Base-by-base conservation (phyloP, 92 coral and sea anemone species). In the Actinernus sp. region DNA sequence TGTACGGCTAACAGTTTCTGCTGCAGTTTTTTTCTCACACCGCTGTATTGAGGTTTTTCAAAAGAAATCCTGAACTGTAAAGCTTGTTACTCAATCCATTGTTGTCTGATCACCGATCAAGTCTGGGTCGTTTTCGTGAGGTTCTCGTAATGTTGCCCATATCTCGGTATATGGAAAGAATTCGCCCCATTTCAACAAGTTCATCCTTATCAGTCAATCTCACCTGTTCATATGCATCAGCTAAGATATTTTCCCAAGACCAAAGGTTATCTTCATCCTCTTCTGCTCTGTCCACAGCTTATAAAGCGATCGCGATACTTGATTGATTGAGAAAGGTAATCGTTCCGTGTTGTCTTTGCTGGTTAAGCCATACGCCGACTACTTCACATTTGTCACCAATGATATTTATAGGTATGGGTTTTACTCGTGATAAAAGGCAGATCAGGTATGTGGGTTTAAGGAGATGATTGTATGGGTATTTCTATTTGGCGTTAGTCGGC, bases 231-330 rank as follows among this genome's bases (percentile, higher is more conserved):
- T 30, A 44, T 66, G 22, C 41, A 30, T 55, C 66, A 34, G 24
- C 25, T 56, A 19, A 40, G 78, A 28, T 70, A 70, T 70, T 70
- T 68, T 57, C 80, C 80, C 78, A 36, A 61, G 90, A 43, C 90
- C 57, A 23, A 39, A 68, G 90, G 84, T 83, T 79, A 83, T 58
- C 74, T 32, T 11, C 31, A 24, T 49, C 32, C 39, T 50, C 40
- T 27, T 57, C 14, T 31, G 65, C 16, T 71, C 78, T 69, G 79
- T 68, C 67, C 90, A 51, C 84, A 76, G 78, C 89, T 83, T 68
- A 75, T 83, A 40, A 55, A 64, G 61, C 43, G 90, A 83, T 83
- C 84, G 58, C 31, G 58, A 76, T 68, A 58, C 84, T 54, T 31
- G 81, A 76, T 70, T 83, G 68, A 76, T 68, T 68, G 33, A 61